phyloP scores from a whole-genome alignment of 2,888 invertebrate species.

The Keiferia lycopersicella region DNA sequence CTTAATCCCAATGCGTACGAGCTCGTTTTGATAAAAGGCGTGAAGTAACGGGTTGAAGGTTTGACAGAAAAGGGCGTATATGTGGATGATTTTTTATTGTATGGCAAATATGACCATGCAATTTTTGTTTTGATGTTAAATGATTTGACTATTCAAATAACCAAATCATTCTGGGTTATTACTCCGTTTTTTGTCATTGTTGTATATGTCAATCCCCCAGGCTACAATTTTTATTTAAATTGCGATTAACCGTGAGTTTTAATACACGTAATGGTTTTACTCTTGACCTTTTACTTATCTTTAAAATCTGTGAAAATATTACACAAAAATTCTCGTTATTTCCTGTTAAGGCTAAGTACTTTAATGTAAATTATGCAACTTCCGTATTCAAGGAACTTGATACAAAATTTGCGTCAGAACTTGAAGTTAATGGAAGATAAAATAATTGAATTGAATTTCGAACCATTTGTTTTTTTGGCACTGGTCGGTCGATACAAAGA shows the following conservation, averaged over 20 bases:
- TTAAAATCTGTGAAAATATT: conserved; percentile 10
- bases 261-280: not conserved
- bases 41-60: conserved; percentile 9
- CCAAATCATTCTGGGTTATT: too few species aligned
- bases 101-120: not conserved
- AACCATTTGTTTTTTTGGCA: conserved; percentile 11
- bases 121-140: not conserved
- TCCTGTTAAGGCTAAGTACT: conserved; percentile 15
- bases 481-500: conserved; percentile 15
- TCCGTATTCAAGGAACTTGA: conserved; percentile 10
- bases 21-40: conserved; percentile 19
- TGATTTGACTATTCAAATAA: not conserved
- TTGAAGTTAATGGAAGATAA: conserved; percentile 20
- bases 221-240: not conserved
- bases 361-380: conserved; percentile 13
- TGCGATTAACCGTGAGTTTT: not conserved
- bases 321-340: not conserved
- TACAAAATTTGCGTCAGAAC: not conserved
- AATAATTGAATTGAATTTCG: conserved; percentile 28
- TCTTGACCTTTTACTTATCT: conserved; percentile 15
- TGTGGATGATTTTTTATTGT: not conserved
- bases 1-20: conserved; percentile 29
- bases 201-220: too few species aligned
- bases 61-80: not conserved
- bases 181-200: too few species aligned